phyloP scores from a whole-genome alignment of 1,140 invertebrate species.

The Theocolax elegans region DNA sequence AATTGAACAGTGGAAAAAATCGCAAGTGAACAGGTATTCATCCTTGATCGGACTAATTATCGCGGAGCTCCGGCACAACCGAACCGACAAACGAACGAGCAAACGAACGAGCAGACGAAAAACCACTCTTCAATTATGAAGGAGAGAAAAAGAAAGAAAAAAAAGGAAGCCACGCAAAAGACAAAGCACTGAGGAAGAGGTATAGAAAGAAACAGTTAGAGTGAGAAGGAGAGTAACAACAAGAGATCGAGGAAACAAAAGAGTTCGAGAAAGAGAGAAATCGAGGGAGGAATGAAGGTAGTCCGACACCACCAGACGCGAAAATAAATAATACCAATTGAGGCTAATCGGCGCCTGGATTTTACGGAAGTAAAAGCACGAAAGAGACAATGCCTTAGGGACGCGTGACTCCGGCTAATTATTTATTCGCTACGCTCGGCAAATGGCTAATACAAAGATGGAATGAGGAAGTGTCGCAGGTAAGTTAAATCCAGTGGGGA shows the following conservation, averaged over 20 bases:
- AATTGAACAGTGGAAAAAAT: constrained; percentile 3
- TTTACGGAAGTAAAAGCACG: too few species aligned
- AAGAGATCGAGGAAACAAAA: too few species aligned
- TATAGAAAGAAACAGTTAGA: too few species aligned
- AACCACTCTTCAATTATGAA: too few species aligned
- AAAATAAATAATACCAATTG: constrained; percentile 13
- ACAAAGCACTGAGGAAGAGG: neutral
- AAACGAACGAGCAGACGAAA: too few species aligned
- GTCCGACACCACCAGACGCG: neutral
- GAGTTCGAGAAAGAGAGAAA: neutral
- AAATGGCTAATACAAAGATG: too few species aligned
- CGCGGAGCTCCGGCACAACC: neutral
- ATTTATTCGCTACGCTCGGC: neutral
- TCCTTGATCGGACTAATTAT: constrained; percentile 16
- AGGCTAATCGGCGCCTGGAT: neutral
- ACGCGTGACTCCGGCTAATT: neutral
- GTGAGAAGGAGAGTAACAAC: too few species aligned
- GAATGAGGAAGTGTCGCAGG: too few species aligned
- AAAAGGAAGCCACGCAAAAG: neutral
- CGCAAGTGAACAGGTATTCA: constrained; percentile 1
- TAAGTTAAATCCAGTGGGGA: too few species aligned
- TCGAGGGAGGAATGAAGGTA: neutral
- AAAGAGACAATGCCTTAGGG: too few species aligned
- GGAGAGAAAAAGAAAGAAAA: neutral
- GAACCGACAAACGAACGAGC: neutral